A percentile compares a stretch with the other conserved stretches of the same genome.
Conservation (phyloP, 92 coral and sea anemone genomes). For the Phenganax marumi region DNA sequence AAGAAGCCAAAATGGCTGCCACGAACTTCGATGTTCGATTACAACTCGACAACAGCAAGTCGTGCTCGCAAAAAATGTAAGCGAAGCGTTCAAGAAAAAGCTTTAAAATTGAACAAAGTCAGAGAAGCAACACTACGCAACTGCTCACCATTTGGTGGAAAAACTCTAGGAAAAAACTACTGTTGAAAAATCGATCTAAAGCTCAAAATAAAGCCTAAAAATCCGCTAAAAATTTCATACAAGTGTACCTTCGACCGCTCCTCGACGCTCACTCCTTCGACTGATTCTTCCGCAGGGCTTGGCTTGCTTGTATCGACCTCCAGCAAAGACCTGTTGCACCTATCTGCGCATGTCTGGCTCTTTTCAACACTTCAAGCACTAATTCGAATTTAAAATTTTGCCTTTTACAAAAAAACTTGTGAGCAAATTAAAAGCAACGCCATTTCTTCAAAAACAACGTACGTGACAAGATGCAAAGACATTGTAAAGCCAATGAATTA, state of each 20-base stretch:
- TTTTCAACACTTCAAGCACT: not conserved
- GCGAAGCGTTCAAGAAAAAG: constrained; percentile 31
- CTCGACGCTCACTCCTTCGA: constrained; percentile 45
- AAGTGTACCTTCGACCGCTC: constrained; percentile 44
- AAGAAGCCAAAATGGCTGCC: constrained; percentile 28
- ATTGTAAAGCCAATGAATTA: too few species aligned
- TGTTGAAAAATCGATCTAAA: constrained; percentile 24
- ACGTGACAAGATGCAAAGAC: too few species aligned
- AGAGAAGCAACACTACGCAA: constrained; percentile 28
- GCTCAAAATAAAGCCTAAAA: constrained; percentile 26
- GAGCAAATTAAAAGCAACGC: not conserved
- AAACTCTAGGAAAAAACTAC: constrained; percentile 23
- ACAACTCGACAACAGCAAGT: constrained; percentile 17
- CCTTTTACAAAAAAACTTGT: not conserved
- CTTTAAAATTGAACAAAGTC: constrained; percentile 15
- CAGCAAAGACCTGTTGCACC: constrained; percentile 37
- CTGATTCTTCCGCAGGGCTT: constrained; percentile 36
- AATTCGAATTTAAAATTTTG: constrained; percentile 17
- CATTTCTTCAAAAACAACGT: too few species aligned
- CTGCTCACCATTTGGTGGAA: not conserved
- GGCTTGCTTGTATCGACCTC: constrained; percentile 35
- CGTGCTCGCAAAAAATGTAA: constrained; percentile 9
- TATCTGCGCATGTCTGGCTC: constrained; percentile 9
- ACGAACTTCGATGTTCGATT: constrained; percentile 1
- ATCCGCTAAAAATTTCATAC: constrained; percentile 24